phyloP scores from a whole-genome alignment of 1,140 invertebrate genomes.

The Atta cephalotes region DNA sequence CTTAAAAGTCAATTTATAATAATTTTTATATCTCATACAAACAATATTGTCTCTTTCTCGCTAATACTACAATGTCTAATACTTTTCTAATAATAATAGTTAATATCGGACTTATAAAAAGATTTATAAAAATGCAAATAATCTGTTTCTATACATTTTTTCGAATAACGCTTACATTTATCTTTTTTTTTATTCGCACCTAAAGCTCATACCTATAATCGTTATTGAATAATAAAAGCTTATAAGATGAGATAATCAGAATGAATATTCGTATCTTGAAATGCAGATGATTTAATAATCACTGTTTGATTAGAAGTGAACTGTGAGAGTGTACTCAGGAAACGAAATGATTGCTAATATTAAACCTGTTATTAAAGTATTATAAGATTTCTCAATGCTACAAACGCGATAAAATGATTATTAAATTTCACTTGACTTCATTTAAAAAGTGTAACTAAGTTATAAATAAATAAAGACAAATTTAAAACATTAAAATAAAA shows the following conservation, averaged over 20 bases:
- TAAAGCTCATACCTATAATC: background rate
- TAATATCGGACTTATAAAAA: background rate
- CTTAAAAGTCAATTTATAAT: slow-evolving; percentile 1
- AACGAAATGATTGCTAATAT: background rate
- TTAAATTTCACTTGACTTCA: too few relatives aligned
- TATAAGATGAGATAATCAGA: background rate
- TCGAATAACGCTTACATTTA: background rate
- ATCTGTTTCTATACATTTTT: background rate
- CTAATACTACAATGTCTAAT: background rate
- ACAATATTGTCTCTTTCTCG: slow-evolving; percentile 16
- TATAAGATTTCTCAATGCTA: background rate
- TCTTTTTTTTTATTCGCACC: slow-evolving; percentile 2
- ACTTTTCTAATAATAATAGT: background rate
- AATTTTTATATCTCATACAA: slow-evolving; percentile 6
- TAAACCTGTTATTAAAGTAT: background rate
- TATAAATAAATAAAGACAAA: too few relatives aligned
- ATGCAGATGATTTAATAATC: background rate
- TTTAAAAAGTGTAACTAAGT: too few relatives aligned
- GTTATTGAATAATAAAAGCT: background rate
- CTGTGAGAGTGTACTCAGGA: background rate
- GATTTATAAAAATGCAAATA: slow-evolving; percentile 12
- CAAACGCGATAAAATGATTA: too few relatives aligned
- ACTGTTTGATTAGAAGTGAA: background rate
- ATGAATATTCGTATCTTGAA: background rate
- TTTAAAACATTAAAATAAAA: too few relatives aligned